Evolutionary conservation across 2,888 invertebrate genomes (phyloP).

Genomic region (Morinoia aosen): DNA sequence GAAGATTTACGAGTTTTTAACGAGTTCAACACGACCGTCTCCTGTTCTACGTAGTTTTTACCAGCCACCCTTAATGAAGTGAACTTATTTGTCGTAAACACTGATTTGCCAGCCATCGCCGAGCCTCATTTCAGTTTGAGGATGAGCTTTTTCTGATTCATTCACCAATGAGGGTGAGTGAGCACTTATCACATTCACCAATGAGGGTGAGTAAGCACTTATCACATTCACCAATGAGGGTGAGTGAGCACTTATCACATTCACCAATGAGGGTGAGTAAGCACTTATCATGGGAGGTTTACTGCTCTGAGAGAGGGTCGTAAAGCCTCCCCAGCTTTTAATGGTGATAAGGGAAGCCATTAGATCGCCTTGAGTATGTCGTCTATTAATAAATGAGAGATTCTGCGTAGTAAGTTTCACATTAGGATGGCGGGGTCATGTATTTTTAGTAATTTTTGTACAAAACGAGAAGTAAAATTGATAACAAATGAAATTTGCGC

Average conservation of each 20-base stretch:
- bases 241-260: background rate
- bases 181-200: too few relatives aligned
- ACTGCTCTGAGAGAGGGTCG: background rate
- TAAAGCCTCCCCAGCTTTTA: background rate
- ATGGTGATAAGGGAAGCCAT: background rate
- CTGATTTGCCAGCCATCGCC: background rate
- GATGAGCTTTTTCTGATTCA: background rate
- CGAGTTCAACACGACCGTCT: background rate
- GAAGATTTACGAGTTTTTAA: too few relatives aligned
- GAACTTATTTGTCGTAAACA: background rate
- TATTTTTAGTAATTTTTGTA: too few relatives aligned
- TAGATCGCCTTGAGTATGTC: background rate
- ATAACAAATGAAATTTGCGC: too few relatives aligned
- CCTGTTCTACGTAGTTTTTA: background rate
- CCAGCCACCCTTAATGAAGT: background rate
- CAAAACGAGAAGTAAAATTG: too few relatives aligned
- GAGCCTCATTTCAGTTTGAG: background rate
- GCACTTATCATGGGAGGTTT: background rate
- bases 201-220: too few relatives aligned
- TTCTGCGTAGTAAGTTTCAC: background rate
- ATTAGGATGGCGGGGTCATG: too few relatives aligned
- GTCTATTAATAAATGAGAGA: background rate
- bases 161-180: background rate
- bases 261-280: too few relatives aligned
- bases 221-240: background rate